A percentile compares a stretch with the other conserved stretches of the same genome.
Conservation (phyloP, 2,113 vertebrate species). For the Sakesphorus luctuosus region DNA sequence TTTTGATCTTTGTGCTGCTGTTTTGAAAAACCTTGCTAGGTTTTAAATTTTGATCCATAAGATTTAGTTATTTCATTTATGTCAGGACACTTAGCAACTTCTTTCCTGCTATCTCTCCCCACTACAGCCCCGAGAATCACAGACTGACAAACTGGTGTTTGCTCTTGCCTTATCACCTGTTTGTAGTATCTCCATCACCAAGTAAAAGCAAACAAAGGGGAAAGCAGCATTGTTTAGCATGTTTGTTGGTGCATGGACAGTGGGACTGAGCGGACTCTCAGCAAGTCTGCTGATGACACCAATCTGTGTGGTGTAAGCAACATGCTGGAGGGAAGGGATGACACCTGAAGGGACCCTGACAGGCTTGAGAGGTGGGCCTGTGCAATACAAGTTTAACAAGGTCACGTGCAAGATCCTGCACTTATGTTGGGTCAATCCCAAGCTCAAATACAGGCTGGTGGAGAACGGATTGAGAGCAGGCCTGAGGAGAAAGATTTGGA, state of each 20-base stretch:
- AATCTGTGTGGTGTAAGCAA: neutral
- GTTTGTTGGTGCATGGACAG: neutral
- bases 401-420: neutral
- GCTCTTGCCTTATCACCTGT: neutral
- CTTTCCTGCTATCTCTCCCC: neutral
- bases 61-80: neutral
- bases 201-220: neutral
- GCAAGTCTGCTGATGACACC: neutral
- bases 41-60: rapidly evolving
- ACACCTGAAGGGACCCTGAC: neutral
- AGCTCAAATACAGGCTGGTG: neutral
- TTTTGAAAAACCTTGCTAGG: neutral
- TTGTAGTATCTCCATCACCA: neutral
- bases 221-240: neutral
- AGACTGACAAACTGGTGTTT: neutral
- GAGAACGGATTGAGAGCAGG: neutral
- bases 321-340: neutral
- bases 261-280: neutral
- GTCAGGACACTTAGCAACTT: neutral
- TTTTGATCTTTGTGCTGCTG: neutral
- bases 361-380: neutral
- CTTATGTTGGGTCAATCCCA: neutral
- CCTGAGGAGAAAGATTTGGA: neutral
- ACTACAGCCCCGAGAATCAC: neutral
- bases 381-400: neutral